These are phyloP conservation scores for Therioaphis trifolii DNA, from an alignment of 2,888 invertebrate species.

Conservation along the genomic window DNA sequence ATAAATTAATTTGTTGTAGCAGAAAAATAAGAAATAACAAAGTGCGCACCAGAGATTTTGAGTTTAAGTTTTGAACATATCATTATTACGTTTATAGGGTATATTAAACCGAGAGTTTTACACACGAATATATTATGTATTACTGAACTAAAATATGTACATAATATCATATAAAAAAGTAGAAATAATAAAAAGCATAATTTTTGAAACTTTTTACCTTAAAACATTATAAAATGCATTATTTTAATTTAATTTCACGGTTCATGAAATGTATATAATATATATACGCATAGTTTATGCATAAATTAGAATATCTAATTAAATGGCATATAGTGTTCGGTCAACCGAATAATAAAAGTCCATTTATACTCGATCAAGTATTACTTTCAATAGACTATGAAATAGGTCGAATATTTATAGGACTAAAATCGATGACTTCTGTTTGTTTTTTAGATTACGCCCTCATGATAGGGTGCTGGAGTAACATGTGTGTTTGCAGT, in stretches of 20 bases:
- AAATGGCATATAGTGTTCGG: background rate
- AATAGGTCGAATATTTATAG: background rate
- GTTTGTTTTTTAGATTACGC: conserved; percentile 40
- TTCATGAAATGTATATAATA: background rate
- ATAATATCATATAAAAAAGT: background rate
- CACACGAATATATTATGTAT: background rate
- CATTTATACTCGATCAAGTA: background rate
- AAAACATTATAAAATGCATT: background rate
- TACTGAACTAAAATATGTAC: conserved; percentile 4
- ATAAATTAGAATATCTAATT: conserved; percentile 17
- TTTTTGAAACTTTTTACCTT: background rate
- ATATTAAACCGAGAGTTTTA: too few species aligned
- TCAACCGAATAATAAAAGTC: background rate
- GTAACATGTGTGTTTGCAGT: conserved; percentile 8
- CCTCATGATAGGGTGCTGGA: background rate
- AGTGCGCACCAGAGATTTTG: too few species aligned
- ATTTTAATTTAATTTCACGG: conserved; percentile 1
- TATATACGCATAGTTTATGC: background rate
- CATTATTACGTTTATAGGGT: too few species aligned
- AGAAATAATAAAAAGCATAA: background rate
- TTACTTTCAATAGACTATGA: background rate
- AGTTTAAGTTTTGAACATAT: too few species aligned
- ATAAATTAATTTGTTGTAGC: too few species aligned
- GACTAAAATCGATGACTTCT: conserved; percentile 10
- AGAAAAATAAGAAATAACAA: too few species aligned